Percentiles rank a stretch among this genome's conserved stretches.
phyloP scores from a whole-genome alignment of 1,140 invertebrate species.

The Copidosoma floridanum region DNA sequence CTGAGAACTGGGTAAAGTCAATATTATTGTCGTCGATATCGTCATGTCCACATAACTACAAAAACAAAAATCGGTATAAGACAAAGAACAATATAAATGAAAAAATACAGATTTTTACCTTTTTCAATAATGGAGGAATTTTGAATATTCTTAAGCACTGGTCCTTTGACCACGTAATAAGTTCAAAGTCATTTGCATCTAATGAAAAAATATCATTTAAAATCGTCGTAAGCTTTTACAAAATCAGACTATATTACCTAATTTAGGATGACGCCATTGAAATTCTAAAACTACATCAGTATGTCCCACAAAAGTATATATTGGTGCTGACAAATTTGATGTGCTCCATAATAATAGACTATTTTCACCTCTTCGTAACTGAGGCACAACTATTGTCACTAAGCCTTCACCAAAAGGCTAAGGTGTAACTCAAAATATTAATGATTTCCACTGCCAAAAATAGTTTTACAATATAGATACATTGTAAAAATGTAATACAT shows the following conservation, averaged over 20 bases:
- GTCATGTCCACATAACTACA: conserved; percentile 49
- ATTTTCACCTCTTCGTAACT: conserved; percentile 76
- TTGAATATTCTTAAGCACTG: conserved; percentile 88
- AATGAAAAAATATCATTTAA: conserved; percentile 29
- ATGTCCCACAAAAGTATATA: conserved; percentile 88
- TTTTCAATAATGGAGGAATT: conserved; percentile 80
- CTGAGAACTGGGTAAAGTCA: conserved; percentile 50
- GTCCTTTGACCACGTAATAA: conserved; percentile 96
- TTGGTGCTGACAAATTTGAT: conserved; percentile 66
- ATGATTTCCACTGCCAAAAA: background rate
- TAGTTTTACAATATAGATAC: conserved; percentile 2
- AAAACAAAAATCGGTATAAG: conserved; percentile 7
- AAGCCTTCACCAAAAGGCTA: conserved; percentile 90
- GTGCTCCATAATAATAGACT: conserved; percentile 81
- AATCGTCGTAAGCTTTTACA: background rate
- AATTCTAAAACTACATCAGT: conserved; percentile 93
- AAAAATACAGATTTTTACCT: conserved; percentile 50
- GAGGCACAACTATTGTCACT: conserved; percentile 84
- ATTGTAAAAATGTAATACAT: conserved; percentile 34
- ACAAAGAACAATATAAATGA: too few relatives aligned
- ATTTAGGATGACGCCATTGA: conserved; percentile 78
- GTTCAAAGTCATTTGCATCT: conserved; percentile 72
- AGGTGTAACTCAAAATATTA: conserved; percentile 34
- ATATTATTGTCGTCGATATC: conserved; percentile 49
- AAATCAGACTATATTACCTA: conserved; percentile 41